Conservation (phyloP, 2,888 invertebrate genomes). For the Drosophila suboccidentalis region DNA sequence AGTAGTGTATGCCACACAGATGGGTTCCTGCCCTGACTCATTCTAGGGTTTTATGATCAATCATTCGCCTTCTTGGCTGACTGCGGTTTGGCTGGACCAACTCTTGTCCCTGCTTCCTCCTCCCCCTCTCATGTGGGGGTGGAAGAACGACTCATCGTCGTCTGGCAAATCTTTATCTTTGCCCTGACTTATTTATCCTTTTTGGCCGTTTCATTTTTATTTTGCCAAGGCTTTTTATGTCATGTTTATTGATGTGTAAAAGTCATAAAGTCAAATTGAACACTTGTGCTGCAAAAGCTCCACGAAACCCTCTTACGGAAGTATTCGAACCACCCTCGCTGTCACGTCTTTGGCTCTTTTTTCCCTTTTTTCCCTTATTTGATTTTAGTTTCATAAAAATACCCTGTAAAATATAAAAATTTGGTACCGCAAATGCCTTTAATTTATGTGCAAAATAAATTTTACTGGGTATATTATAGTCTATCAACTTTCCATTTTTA, state of each 20-base stretch:
- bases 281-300: conserved; percentile 55
- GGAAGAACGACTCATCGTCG: conserved; percentile 5
- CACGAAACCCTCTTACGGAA: background rate
- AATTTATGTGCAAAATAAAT: background rate
- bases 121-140: no score
- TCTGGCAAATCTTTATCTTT: conserved; percentile 75
- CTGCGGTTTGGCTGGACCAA: conserved; percentile 62
- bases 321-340: conserved; percentile 23
- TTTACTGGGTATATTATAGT: conserved; percentile 6
- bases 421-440: background rate
- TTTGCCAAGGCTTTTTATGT: conserved; percentile 71
- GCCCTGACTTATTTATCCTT: conserved; percentile 77
- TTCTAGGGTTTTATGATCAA: conserved; percentile 72
- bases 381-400: conserved; percentile 49
- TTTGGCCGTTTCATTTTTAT: conserved; percentile 74
- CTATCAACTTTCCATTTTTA: background rate
- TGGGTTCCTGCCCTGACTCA: conserved; percentile 48
- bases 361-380: conserved; percentile 9
- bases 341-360: conserved; percentile 5
- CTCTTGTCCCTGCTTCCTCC: background rate
- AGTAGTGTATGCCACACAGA: conserved; percentile 39
- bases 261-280: conserved; percentile 80
- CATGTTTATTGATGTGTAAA: conserved; percentile 82
- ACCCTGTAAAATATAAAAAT: conserved; percentile 14
- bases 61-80: conserved; percentile 67